Evolutionary conservation across 2,888 invertebrate genomes (phyloP).

Genomic region (Bugulina stolonifera): DNA sequence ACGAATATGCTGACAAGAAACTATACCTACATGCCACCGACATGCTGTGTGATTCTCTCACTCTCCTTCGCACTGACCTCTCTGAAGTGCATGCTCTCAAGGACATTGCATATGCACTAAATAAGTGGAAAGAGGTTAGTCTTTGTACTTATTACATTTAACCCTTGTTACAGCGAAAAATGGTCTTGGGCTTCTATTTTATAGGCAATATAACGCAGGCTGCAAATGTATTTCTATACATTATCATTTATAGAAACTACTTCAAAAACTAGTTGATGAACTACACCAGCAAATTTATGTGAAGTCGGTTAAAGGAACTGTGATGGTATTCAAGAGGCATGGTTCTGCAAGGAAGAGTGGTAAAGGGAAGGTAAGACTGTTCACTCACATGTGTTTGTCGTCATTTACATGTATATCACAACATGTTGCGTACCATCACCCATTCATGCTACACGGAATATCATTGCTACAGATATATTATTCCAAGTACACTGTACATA

Average conservation of each 20-base stretch:
- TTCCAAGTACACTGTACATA: too few species aligned
- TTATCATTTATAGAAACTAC: constrained; percentile 58
- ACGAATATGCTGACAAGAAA: constrained; percentile 64
- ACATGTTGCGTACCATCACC: too few species aligned
- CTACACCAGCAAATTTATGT: constrained; percentile 68
- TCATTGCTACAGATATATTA: too few species aligned
- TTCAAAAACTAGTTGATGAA: constrained; percentile 66
- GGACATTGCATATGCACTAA: constrained; percentile 71
- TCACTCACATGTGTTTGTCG: too few species aligned
- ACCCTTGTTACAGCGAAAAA: not conserved
- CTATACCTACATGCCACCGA: constrained; percentile 80
- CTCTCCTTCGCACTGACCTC: constrained; percentile 57
- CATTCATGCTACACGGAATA: too few species aligned
- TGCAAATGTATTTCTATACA: not conserved
- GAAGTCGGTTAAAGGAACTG: constrained; percentile 59
- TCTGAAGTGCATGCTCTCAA: constrained; percentile 77
- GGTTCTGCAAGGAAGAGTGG: constrained; percentile 51
- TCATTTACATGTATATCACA: too few species aligned
- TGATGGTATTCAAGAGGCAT: constrained; percentile 48
- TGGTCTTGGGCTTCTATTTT: not conserved
- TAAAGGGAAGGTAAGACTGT: constrained; percentile 23
- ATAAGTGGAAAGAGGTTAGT: constrained; percentile 62
- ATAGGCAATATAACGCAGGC: not conserved
- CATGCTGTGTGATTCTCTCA: constrained; percentile 55
- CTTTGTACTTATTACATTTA: too few species aligned